Evolutionary conservation across 2,797 vertebrate genomes (phyloP).

Genomic region (Atherinosoma microstoma): DNA sequence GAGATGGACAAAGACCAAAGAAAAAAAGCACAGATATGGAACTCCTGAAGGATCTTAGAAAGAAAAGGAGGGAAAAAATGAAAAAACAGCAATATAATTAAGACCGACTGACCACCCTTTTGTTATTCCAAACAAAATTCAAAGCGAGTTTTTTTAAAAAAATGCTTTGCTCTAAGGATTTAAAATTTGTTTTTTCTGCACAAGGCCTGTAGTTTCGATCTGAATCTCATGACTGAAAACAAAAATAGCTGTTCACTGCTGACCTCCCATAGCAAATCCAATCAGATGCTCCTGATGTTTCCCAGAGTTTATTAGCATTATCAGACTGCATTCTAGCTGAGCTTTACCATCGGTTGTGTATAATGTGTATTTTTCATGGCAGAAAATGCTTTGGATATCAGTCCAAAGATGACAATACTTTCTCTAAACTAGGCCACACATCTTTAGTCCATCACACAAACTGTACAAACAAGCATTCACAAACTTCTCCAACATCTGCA

Average conservation of each 20-base stretch:
- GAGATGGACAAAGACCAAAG: slow-evolving; percentile 22
- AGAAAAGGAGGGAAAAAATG: neutral
- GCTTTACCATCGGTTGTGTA: neutral
- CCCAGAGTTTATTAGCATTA: neutral
- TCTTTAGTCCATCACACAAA: slow-evolving; percentile 34
- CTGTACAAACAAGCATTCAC: slow-evolving; percentile 40
- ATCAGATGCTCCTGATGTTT: neutral
- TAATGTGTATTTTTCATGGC: neutral
- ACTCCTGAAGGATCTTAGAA: neutral
- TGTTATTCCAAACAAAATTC: neutral
- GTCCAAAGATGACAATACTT: slow-evolving; percentile 42
- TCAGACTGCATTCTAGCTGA: too few relatives aligned
- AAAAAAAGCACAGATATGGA: neutral
- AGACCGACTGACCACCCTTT: neutral
- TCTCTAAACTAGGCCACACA: slow-evolving; percentile 37
- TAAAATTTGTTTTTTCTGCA: neutral
- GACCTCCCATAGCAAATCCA: neutral
- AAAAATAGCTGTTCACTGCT: neutral
- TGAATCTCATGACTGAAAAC: slow-evolving; percentile 1
- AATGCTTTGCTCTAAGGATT: neutral
- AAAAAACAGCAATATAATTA: slow-evolving; percentile 14
- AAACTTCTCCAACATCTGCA: slow-evolving; percentile 60
- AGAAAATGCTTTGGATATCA: neutral
- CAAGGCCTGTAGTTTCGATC: fast-evolving
- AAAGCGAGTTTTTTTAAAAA: neutral